Evolutionary conservation across 2,113 vertebrate genomes (phyloP).

Genomic region (Limnothrissa miodon): DNA sequence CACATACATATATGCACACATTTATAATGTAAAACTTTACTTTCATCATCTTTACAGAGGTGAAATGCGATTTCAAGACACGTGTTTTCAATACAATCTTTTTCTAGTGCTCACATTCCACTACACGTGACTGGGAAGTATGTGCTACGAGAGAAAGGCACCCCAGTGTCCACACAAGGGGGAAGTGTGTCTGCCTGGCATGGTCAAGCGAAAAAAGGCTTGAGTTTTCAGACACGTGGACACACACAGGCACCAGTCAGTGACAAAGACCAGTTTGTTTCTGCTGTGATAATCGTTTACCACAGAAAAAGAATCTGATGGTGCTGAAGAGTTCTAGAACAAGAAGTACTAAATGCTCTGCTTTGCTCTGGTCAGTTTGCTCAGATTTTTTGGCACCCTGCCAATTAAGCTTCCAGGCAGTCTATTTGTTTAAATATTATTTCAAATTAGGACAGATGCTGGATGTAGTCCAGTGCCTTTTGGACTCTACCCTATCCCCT

Average conservation of each 20-base stretch:
- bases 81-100: neutral
- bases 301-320: constrained; percentile 25
- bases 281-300: constrained; percentile 37
- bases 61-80: neutral
- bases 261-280: constrained; percentile 58
- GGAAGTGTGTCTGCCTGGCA: constrained; percentile 6
- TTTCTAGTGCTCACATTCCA: constrained; percentile 16
- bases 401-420: constrained; percentile 26
- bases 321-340: constrained; percentile 35
- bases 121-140: constrained; percentile 3
- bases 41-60: too few species aligned
- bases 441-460: neutral
- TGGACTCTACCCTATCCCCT: neutral
- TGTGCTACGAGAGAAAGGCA: constrained; percentile 12
- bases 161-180: constrained; percentile 12
- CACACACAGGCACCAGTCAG: constrained; percentile 32
- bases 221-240: neutral
- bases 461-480: neutral
- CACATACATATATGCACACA: too few species aligned
- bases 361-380: neutral
- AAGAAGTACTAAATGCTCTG: constrained; percentile 35
- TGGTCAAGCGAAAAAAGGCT: neutral
- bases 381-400: constrained; percentile 10
- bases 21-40: too few species aligned
- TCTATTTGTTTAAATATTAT: constrained; percentile 17